Base-by-base conservation (phyloP, 2,113 vertebrate species). In the Urocitellus parryii region DNA sequence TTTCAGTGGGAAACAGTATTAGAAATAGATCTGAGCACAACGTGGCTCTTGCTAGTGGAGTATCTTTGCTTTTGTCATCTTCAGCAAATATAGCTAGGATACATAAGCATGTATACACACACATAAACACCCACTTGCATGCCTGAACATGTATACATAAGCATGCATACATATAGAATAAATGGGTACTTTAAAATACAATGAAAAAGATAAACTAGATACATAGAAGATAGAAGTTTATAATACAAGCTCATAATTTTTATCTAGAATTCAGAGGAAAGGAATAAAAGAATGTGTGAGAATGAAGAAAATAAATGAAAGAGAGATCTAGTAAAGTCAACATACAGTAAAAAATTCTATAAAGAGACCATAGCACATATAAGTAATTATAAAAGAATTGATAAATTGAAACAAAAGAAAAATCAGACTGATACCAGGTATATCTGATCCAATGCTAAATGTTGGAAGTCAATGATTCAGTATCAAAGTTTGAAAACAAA, bases 131-230 rank as follows among this genome's bases (percentile, higher is more conserved):
- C 20, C 7, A 56, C 39, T 53, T n/a, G 53, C 18, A 53, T 27
- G 24, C 58, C 11, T 51, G 51, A 6, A 78, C 14, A 78, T n/a
- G 37, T 88, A 51, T 56, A 78, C 3, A 25, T 37, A 96, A 56
- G 27, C n/a, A 87, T 5, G 53, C 0, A 39, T 12, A 77, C 25
- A 77, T 29, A 83, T 16, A 32, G 29, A 76, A 70, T 53, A 17
- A 58, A 22, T 77, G 20, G 37, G 5, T 82, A n/a, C 42, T 90
- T 88, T 65, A 53, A 97, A 96, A 89, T 29, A 53, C 88, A 95
- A 51, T 42, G 29, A 80, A 77, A 87, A 76, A 67, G 58, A 73
- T 2, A 78, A 39, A 91, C 53, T 74, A 91, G 53, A 72, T 83
- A 27, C 32, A 82, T 4, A 91, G 45, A 68, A 86, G 90, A n/a